Evolutionary conservation across 2,797 vertebrate species (phyloP).

Genomic region (Onychomys torridus): DNA sequence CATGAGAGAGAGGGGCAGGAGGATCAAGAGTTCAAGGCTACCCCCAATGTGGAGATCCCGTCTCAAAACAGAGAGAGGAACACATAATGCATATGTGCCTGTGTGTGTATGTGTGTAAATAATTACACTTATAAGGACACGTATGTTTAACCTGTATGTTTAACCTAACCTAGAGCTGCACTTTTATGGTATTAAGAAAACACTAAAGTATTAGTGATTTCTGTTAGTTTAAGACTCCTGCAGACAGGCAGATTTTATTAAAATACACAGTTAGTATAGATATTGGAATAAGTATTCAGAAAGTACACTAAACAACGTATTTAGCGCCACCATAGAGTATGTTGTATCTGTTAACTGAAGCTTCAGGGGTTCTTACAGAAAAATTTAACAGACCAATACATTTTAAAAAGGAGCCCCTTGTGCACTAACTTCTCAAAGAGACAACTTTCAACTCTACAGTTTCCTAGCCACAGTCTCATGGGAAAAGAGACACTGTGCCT

Average conservation of each 20-base stretch:
- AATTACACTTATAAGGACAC: not conserved
- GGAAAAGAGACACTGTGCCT: not conserved
- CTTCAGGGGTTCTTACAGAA: not conserved
- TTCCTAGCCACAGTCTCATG: not conserved
- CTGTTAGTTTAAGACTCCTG: conserved; percentile 20
- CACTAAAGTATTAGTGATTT: not conserved
- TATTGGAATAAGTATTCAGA: not conserved
- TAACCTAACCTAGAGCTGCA: not conserved
- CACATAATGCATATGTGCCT: not conserved
- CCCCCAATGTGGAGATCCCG: not conserved
- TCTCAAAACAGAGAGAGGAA: not conserved
- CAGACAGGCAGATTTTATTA: conserved; percentile 13
- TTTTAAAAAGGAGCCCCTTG: not conserved
- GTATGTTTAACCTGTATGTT: not conserved
- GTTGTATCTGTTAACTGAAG: not conserved
- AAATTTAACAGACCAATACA: not conserved
- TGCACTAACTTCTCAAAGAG: conserved; percentile 20
- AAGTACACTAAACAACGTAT: not conserved
- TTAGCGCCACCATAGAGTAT: not conserved
- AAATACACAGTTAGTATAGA: not conserved
- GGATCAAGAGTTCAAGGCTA: not conserved
- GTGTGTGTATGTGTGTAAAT: not conserved
- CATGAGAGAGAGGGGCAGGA: too few species aligned
- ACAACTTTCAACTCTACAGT: not conserved
- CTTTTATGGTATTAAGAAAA: not conserved